These are phyloP conservation scores for Gorilla gorilla DNA, from an alignment of 2,113 vertebrate species.

Conservation along the genomic window DNA sequence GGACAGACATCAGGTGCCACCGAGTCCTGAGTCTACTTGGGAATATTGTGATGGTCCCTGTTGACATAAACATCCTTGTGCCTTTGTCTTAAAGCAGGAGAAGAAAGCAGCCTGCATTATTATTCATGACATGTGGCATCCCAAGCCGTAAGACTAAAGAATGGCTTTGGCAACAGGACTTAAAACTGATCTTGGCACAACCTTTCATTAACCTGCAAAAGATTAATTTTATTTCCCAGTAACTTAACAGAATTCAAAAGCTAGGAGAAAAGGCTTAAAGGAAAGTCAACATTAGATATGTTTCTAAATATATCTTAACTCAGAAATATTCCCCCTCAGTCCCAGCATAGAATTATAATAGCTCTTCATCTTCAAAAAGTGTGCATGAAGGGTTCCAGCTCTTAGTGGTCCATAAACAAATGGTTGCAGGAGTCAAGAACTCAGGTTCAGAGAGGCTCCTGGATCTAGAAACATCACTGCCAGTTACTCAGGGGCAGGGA, in stretches of 20 bases:
- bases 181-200: constrained; percentile 23
- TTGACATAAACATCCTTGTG: not conserved
- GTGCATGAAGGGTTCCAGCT: not conserved
- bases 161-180: not conserved
- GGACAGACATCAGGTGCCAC: not conserved
- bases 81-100: not conserved
- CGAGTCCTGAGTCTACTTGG: not conserved
- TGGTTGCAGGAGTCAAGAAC: not conserved
- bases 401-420: not conserved
- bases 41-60: not conserved
- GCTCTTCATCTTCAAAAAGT: not conserved
- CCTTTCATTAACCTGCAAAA: constrained; percentile 36
- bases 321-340: not conserved
- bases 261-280: not conserved
- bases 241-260: constrained; percentile 50
- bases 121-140: not conserved
- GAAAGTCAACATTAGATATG: constrained; percentile 36
- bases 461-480: not conserved
- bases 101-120: not conserved
- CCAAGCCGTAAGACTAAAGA: constrained; percentile 19
- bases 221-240: constrained; percentile 23
- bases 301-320: constrained; percentile 39
- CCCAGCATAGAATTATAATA: not conserved
- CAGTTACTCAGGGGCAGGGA: not conserved
- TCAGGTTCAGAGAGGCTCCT: not conserved